These are phyloP conservation scores for Sebastes flavidus DNA, from an alignment of 2,797 vertebrate species.

Conservation along the genomic window DNA sequence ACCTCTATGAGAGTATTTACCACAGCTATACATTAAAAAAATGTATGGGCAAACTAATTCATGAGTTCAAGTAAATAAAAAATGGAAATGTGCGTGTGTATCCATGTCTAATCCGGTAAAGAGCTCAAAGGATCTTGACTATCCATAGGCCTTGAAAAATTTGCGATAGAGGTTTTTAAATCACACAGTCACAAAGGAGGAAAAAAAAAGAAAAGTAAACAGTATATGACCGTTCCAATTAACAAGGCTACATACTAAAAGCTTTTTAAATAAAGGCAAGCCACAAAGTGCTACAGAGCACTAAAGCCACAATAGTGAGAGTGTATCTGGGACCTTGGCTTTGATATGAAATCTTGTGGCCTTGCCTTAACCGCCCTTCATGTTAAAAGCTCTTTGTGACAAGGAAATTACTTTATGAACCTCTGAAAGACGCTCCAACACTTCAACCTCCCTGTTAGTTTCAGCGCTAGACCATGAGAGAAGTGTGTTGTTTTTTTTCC, in stretches of 20 bases:
- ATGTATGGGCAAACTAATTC: not conserved
- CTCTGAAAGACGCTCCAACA: slow-evolving; percentile 75
- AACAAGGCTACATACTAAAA: slow-evolving; percentile 76
- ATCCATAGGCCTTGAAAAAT: slow-evolving; percentile 24
- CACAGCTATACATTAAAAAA: not conserved
- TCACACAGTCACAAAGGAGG: slow-evolving; percentile 7
- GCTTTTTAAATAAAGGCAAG: slow-evolving; percentile 71
- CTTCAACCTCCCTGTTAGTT: slow-evolving; percentile 67
- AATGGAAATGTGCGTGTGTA: not conserved
- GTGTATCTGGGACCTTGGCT: slow-evolving; percentile 74
- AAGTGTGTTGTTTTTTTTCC: slow-evolving; percentile 14
- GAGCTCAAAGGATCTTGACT: slow-evolving; percentile 17
- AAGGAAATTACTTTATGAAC: slow-evolving; percentile 83
- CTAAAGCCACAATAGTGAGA: slow-evolving; percentile 71
- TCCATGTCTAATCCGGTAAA: slow-evolving; percentile 10
- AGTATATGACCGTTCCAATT: slow-evolving; percentile 62
- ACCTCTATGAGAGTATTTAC: not conserved
- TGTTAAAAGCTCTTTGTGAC: slow-evolving; percentile 82
- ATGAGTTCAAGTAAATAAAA: not conserved
- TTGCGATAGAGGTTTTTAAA: slow-evolving; percentile 36
- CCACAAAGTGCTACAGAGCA: slow-evolving; percentile 56
- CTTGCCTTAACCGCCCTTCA: slow-evolving; percentile 75
- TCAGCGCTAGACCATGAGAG: slow-evolving; percentile 59
- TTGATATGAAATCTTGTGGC: slow-evolving; percentile 77
- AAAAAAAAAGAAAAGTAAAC: slow-evolving; percentile 46